Conservation (phyloP, 35 echinoderm and acorn worm species). For the Apostichopus japonicus region DNA sequence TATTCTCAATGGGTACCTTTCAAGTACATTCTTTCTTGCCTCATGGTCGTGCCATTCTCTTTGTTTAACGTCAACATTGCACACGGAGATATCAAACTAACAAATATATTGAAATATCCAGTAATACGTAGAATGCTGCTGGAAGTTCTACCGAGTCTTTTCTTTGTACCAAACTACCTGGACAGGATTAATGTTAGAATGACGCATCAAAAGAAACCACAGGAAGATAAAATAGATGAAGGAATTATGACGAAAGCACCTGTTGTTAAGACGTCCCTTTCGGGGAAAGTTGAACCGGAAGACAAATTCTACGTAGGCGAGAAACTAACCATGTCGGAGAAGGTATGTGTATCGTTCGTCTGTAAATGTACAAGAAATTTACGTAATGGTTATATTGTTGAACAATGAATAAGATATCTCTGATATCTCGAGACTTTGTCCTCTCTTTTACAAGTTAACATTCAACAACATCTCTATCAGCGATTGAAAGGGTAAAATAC, state of each 20-base stretch:
- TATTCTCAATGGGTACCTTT: not conserved
- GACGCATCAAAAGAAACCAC: not conserved
- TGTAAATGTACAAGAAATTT: too few relatives aligned
- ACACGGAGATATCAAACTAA: not conserved
- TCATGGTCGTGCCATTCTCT: slow-evolving; percentile 5
- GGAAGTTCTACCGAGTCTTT: not conserved
- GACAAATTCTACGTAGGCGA: not conserved
- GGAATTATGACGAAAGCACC: not conserved
- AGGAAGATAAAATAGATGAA: not conserved
- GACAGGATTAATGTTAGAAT: not conserved
- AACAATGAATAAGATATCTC: too few relatives aligned
- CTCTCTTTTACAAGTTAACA: too few relatives aligned
- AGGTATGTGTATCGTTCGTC: not conserved
- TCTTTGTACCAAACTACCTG: not conserved
- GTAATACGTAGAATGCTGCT: not conserved
- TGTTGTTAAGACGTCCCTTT: not conserved
- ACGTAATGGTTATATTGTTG: too few relatives aligned
- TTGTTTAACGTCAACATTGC: not conserved
- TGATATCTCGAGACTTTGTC: too few relatives aligned
- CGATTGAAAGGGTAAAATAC: too few relatives aligned
- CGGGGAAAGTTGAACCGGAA: not conserved
- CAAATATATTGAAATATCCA: not conserved
- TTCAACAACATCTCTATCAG: too few relatives aligned
- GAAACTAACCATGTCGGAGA: not conserved
- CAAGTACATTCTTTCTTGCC: not conserved